phyloP scores from a whole-genome alignment of 2,797 vertebrate species.

The Pteronotus mesoamericanus region DNA sequence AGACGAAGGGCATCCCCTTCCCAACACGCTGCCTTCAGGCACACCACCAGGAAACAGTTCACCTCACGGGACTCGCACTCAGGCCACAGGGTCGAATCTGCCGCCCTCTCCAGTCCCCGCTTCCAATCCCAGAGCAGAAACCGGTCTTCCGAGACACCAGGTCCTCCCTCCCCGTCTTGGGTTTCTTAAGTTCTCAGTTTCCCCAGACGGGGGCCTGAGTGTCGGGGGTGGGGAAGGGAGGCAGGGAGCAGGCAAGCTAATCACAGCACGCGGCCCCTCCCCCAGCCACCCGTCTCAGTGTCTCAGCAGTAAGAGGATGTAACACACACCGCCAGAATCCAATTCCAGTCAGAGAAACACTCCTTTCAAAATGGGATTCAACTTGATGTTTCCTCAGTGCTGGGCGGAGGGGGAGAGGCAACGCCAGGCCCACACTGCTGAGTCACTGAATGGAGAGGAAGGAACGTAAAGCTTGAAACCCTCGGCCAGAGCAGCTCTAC shows the following conservation, averaged over 20 bases:
- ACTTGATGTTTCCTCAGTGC: not conserved
- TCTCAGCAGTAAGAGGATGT: constrained; percentile 43
- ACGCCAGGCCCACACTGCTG: not conserved
- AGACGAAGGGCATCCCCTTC: not conserved
- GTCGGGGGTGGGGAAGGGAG: not conserved
- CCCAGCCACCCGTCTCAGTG: not conserved
- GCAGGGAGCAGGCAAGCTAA: not conserved
- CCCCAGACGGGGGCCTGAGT: constrained; percentile 32
- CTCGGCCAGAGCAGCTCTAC: not conserved
- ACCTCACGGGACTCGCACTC: not conserved
- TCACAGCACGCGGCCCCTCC: constrained; percentile 20
- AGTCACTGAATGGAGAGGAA: constrained; percentile 31
- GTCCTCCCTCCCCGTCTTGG: constrained; percentile 32
- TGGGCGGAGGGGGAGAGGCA: not conserved
- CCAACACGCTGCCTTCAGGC: not conserved
- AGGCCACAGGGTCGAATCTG: not conserved
- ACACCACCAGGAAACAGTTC: not conserved
- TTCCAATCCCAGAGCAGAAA: constrained; percentile 17
- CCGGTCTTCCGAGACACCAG: not conserved
- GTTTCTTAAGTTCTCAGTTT: constrained; percentile 56
- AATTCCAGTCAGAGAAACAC: constrained; percentile 9
- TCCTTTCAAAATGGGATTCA: constrained; percentile 28
- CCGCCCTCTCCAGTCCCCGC: not conserved
- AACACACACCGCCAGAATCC: not conserved
- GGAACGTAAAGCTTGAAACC: not conserved